Conservation (phyloP, 1,140 invertebrate species). For the honey bee (Apis mellifera) region Amel_HAv3.1 CM009932.2:9050501-9051000, state of each 20-base stretch:
- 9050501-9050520: background rate
- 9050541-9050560: background rate
- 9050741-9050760: background rate
- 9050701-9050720: background rate
- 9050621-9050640: background rate
- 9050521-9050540: background rate
- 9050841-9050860: background rate
- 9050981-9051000: background rate
- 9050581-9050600: background rate
- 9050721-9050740: background rate
- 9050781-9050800: background rate
- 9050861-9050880: background rate
- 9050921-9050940: background rate
- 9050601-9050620: background rate
- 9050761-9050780: slow-evolving; percentile 20
- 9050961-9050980: background rate
- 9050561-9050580: no score
- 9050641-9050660: background rate
- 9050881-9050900: background rate
- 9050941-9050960: no score
- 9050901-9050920: background rate
- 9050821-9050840: no score
- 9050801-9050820: background rate
- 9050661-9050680: slow-evolving; percentile 48
- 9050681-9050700: background rate